These are phyloP conservation scores for Catostomus latipinnis DNA, from an alignment of 2,797 vertebrate species.

Conservation along the genomic window DNA sequence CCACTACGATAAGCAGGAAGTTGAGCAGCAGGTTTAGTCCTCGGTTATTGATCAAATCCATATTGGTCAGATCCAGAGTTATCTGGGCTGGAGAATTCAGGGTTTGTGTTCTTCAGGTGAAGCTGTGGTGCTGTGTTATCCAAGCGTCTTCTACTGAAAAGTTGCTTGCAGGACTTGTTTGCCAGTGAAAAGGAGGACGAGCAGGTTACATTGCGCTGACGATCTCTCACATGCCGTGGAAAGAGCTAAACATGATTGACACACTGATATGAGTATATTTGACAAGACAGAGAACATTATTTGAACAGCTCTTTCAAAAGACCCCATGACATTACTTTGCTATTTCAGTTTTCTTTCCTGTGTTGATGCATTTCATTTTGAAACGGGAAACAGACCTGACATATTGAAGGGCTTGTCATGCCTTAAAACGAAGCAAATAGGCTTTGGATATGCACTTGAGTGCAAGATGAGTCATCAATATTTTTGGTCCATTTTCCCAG, in stretches of 20 bases:
- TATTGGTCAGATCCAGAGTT: constrained; percentile 44
- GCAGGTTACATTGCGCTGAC: constrained; percentile 46
- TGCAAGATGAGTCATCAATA: too few species aligned
- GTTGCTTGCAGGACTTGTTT: neutral
- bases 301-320: neutral
- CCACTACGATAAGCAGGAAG: constrained; percentile 80
- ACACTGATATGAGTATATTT: constrained; percentile 30
- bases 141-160: neutral
- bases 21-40: constrained; percentile 81
- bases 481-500: too few species aligned
- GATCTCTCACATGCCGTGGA: constrained; percentile 49
- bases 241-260: constrained; percentile 56
- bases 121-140: neutral
- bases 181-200: constrained; percentile 17
- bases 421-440: too few species aligned
- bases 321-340: too few species aligned
- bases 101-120: neutral
- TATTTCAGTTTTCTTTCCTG: too few species aligned
- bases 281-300: neutral
- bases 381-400: too few species aligned
- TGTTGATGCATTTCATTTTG: too few species aligned
- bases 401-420: too few species aligned
- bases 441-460: too few species aligned
- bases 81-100: constrained; percentile 1
- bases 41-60: constrained; percentile 80